Evolutionary conservation across 2,113 vertebrate species (phyloP).

Genomic region (Otus sunia): DNA sequence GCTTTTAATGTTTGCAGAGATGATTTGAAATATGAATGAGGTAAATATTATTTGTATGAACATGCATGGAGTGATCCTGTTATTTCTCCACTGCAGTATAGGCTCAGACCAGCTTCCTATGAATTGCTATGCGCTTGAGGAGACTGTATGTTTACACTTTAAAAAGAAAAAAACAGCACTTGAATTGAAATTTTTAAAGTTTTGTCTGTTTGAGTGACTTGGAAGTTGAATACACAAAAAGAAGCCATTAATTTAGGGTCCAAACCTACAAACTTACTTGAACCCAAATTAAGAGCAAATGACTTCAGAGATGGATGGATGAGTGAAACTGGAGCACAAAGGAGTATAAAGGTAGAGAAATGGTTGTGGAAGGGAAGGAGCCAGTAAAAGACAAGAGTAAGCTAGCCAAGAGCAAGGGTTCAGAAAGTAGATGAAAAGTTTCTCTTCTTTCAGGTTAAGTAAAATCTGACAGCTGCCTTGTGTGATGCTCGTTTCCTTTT

Average conservation of each 20-base stretch:
- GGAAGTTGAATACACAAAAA: neutral
- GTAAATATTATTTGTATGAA: conserved; percentile 1
- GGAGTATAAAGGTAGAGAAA: neutral
- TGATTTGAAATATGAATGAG: neutral
- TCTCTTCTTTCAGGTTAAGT: neutral
- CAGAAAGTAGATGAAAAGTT: neutral
- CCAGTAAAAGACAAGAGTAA: neutral
- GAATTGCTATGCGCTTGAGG: neutral
- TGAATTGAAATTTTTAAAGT: neutral
- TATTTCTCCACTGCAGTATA: neutral
- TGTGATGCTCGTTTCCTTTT: neutral
- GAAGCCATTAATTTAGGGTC: neutral
- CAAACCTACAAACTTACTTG: neutral
- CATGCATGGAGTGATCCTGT: neutral
- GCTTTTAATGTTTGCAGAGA: neutral
- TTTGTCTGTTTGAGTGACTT: neutral
- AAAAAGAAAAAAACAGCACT: neutral
- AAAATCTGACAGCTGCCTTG: neutral
- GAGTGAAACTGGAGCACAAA: neutral
- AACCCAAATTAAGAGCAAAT: neutral
- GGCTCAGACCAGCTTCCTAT: neutral
- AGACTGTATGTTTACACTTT: neutral
- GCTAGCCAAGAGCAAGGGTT: neutral
- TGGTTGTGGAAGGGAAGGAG: neutral
- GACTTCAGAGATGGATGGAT: neutral